A percentile compares a stretch with the other conserved stretches of the same genome.
phyloP scores from a whole-genome alignment of 1,140 invertebrate species.

The Zaprionus taronus region DNA sequence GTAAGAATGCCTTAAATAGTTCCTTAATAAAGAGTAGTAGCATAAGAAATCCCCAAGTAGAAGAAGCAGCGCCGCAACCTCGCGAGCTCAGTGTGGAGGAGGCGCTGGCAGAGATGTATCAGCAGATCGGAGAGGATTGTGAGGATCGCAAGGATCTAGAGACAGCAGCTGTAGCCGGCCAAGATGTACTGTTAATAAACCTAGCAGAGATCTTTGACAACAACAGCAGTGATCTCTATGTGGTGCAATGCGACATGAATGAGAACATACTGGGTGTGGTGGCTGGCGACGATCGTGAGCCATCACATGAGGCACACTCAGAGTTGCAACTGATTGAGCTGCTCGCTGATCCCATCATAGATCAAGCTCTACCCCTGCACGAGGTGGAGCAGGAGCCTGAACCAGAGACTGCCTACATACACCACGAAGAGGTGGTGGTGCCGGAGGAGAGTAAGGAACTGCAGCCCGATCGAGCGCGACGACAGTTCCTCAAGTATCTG shows the following conservation, averaged over 20 bases:
- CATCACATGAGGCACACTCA: background rate
- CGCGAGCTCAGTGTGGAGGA: constrained; percentile 80
- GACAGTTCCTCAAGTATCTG: constrained; percentile 74
- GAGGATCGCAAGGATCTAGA: constrained; percentile 39
- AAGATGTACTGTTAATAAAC: constrained; percentile 75
- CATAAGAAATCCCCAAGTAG: constrained; percentile 35
- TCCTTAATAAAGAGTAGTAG: constrained; percentile 73
- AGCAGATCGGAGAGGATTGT: constrained; percentile 73
- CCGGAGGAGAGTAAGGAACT: constrained; percentile 47
- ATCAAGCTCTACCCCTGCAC: background rate
- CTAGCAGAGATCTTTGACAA: constrained; percentile 80
- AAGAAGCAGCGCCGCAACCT: constrained; percentile 1
- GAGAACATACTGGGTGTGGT: constrained; percentile 75
- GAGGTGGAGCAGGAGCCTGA: constrained; percentile 37
- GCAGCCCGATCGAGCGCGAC: constrained; percentile 20
- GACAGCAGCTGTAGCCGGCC: constrained; percentile 33
- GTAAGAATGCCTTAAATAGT: constrained; percentile 84
- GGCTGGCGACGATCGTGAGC: constrained; percentile 32
- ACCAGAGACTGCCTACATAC: constrained; percentile 48
- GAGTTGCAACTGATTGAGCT: constrained; percentile 66
- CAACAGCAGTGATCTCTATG: constrained; percentile 75
- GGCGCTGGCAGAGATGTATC: constrained; percentile 80
- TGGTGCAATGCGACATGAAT: constrained; percentile 83
- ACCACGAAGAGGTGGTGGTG: constrained; percentile 68
- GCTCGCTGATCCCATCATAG: constrained; percentile 40